Base-by-base conservation (phyloP, 2,113 vertebrate species). In the Myiozetetes cayanensis region DNA sequence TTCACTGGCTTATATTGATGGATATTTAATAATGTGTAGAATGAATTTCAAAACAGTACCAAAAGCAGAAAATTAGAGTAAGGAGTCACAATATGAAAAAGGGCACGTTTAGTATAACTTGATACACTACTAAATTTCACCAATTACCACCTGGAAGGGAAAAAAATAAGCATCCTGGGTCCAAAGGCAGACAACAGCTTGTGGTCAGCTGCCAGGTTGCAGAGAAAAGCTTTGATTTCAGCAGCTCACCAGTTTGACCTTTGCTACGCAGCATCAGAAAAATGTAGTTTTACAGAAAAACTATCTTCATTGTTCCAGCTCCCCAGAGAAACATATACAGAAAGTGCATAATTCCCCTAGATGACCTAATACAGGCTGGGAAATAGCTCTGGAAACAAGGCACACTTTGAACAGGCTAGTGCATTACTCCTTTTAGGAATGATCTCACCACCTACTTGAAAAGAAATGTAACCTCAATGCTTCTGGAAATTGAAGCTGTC, bases 401-500 rank as follows among this genome's bases (percentile, higher is more conserved):
- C 28, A 76, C 6, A 1, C 41, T 91, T 76, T 27, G 50, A 89
- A 62, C n/a, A 73, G 53, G 23, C 11, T 83, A 74, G 66, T 86
- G 44, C 35, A 47, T 86, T 88, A 77, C 33, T 88, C 65, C 39
- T 94, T 74, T 80, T 70, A 70, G 43, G 68, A 61, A 77, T 96
- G 79, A 93, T 83, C 67, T 94, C 94, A 93, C 70, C 75, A 80
- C 31, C 20, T 53, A 80, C 35, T 28, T 5, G 9, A 63, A 94
- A 90, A 92, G 46, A 94, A 88, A 84, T 35, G 76, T 80, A 84
- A 39, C 33, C 43, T 90, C 55, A 63, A 0, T 67, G 31, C 71
- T 93, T 84, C 67, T 88, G 83, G 55, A 88, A 95, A 89, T 67
- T 77, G 72, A 93, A 90, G 37, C 27, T 90, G 85, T 90, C 79